A percentile compares a stretch with the other conserved stretches of the same genome.
These are phyloP conservation scores for Aleiodes leptofemur DNA, from an alignment of 2,888 invertebrate species.

Conservation along the genomic window DNA sequence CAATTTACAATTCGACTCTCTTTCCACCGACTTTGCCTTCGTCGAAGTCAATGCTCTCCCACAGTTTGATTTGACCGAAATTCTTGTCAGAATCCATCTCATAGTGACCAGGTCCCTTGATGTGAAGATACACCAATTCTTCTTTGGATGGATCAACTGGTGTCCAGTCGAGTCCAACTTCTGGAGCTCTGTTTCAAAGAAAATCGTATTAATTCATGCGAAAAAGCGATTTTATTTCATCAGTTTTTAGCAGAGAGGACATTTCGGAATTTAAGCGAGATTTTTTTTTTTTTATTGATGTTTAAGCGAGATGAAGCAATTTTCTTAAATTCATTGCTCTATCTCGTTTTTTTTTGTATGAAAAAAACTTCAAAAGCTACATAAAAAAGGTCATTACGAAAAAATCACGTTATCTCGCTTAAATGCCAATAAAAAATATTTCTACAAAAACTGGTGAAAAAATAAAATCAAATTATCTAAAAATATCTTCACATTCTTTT, in stretches of 20 bases:
- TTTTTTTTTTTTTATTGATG: too few relatives aligned
- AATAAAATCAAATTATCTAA: too few relatives aligned
- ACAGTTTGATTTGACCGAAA: constrained; percentile 79
- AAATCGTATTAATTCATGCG: neutral
- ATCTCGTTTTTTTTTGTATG: too few relatives aligned
- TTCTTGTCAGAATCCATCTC: constrained; percentile 76
- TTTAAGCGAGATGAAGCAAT: too few relatives aligned
- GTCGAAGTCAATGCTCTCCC: constrained; percentile 79
- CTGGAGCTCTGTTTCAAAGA: constrained; percentile 74
- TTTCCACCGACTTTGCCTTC: constrained; percentile 78
- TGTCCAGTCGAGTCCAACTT: constrained; percentile 75
- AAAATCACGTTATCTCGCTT: too few relatives aligned
- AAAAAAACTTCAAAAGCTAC: too few relatives aligned
- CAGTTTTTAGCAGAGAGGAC: neutral
- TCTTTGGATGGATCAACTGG: constrained; percentile 75
- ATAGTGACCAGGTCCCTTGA: constrained; percentile 75
- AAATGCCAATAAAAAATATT: too few relatives aligned
- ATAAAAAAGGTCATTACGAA: too few relatives aligned
- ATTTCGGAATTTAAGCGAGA: too few relatives aligned
- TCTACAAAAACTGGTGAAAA: too few relatives aligned
- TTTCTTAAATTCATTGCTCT: neutral
- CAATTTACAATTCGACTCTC: constrained; percentile 52
- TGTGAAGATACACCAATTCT: constrained; percentile 77
- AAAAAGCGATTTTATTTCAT: too few relatives aligned
- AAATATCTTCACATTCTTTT: too few relatives aligned